Evolutionary conservation across 2,888 invertebrate genomes (phyloP).

Genomic region (Linnaemya tessellans): DNA sequence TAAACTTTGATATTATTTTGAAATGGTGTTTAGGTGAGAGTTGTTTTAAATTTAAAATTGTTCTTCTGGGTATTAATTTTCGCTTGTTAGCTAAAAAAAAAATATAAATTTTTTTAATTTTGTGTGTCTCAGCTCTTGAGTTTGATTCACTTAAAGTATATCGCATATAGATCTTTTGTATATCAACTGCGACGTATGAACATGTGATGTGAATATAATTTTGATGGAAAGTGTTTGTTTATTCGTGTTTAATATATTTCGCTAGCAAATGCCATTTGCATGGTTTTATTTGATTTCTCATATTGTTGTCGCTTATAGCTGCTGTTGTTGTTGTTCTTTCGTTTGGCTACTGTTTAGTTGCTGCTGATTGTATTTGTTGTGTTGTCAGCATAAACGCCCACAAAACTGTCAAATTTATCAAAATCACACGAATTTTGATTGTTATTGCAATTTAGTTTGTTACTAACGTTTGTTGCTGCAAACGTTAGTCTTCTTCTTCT

Average conservation of each 20-base stretch:
- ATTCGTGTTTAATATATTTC: conserved; percentile 34
- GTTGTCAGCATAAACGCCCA: conserved; percentile 81
- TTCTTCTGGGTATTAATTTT: background rate
- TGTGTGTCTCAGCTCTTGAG: background rate
- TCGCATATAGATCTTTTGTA: background rate
- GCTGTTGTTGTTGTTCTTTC: conserved; percentile 25
- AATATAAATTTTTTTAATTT: no score
- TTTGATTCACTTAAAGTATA: background rate
- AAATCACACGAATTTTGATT: conserved; percentile 78
- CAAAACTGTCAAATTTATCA: conserved; percentile 82
- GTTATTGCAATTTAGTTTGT: conserved; percentile 71
- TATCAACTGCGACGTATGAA: background rate
- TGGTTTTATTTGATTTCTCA: conserved; percentile 46
- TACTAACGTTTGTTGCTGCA: conserved; percentile 35
- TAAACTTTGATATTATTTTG: background rate
- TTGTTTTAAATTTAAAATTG: background rate
- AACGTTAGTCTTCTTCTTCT: conserved; percentile 9
- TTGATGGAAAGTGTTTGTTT: conserved; percentile 5
- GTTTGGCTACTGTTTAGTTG: conserved; percentile 46
- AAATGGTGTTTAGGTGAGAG: background rate
- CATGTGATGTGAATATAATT: background rate
- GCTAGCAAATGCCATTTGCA: conserved; percentile 66
- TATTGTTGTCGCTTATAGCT: conserved; percentile 28
- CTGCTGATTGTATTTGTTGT: conserved; percentile 75
- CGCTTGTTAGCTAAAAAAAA: background rate